Conservation (phyloP, 2,888 invertebrate genomes). For the Crioceris asparagi region DNA sequence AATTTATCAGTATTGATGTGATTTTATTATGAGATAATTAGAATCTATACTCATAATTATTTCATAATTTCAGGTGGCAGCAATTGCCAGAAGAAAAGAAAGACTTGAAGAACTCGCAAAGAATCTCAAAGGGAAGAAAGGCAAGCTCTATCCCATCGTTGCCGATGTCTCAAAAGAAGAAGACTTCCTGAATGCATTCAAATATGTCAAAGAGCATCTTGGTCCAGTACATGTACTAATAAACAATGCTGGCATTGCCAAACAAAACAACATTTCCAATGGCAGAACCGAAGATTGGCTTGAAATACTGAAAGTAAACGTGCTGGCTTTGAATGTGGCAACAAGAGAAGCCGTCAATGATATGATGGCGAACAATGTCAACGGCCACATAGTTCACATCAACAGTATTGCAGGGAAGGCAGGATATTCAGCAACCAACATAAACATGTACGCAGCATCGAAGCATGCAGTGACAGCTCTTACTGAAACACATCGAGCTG, state of each 20-base stretch:
- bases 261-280: constrained; percentile 12
- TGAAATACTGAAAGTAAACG: constrained; percentile 15
- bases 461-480: constrained; percentile 20
- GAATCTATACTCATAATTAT: too few relatives aligned
- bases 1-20: too few relatives aligned
- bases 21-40: too few relatives aligned
- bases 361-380: constrained; percentile 15
- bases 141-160: constrained; percentile 19
- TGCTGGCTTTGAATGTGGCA: constrained; percentile 13
- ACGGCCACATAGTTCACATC: constrained; percentile 19
- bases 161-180: constrained; percentile 23
- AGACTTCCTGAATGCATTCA: constrained; percentile 23
- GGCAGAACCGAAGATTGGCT: constrained; percentile 14
- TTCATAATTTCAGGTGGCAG: constrained; percentile 15
- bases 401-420: constrained; percentile 17
- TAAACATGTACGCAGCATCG: constrained; percentile 18
- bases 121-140: constrained; percentile 16
- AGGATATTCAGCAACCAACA: constrained; percentile 7
- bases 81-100: constrained; percentile 20
- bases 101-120: constrained; percentile 17
- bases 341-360: constrained; percentile 16
- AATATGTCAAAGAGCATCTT: constrained; percentile 21
- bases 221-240: constrained; percentile 24
- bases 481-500: constrained; percentile 18
- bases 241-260: constrained; percentile 22